These are phyloP conservation scores for Pipistrellus kuhlii DNA, from an alignment of 2,797 vertebrate species.

Conservation along the genomic window DNA sequence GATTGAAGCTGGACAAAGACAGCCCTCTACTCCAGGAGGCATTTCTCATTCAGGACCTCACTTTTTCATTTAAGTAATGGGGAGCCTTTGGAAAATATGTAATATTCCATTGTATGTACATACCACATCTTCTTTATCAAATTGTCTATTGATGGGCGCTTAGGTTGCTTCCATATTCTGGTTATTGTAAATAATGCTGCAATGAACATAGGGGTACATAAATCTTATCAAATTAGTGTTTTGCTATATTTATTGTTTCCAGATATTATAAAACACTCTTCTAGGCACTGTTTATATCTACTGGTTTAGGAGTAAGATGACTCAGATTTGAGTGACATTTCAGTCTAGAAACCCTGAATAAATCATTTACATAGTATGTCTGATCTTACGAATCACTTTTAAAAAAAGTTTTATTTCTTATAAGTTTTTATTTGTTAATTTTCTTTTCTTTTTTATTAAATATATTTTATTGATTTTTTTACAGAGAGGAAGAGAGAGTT, in stretches of 20 bases:
- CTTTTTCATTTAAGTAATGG: background rate
- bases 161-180: too few relatives aligned
- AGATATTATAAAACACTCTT: background rate
- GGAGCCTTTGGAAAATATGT: background rate
- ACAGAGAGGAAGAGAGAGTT: too few relatives aligned
- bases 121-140: background rate
- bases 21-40: background rate
- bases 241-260: slow-evolving; percentile 6
- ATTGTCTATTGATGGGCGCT: background rate
- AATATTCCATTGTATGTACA: background rate
- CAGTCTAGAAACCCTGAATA: background rate
- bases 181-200: background rate
- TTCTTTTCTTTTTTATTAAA: too few relatives aligned
- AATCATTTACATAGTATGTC: background rate
- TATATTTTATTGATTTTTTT: too few relatives aligned
- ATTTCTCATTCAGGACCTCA: background rate
- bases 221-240: background rate
- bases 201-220: background rate
- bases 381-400: background rate
- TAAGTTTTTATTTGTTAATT: background rate
- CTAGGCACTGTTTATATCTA: slow-evolving; percentile 10
- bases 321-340: slow-evolving; percentile 5
- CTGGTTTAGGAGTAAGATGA: background rate
- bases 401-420: background rate
- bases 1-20: background rate